Evolutionary conservation across 2,797 vertebrate genomes (phyloP).

Genomic region (Leptatherina wallacei): DNA sequence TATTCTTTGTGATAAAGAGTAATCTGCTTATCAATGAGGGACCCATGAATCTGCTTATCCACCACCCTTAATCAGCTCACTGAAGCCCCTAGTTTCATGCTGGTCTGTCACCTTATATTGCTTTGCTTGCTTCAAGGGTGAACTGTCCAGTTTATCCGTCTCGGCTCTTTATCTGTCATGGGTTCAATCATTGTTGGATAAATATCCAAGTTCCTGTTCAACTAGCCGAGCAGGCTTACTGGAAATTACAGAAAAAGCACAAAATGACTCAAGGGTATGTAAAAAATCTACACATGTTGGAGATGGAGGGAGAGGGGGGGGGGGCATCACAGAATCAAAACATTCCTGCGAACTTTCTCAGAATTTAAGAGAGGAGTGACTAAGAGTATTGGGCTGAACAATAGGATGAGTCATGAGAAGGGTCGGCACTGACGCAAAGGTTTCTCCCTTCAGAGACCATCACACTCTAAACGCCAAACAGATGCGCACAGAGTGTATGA

Average conservation of each 20-base stretch:
- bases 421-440: slow-evolving; percentile 53
- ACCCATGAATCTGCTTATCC: slow-evolving; percentile 66
- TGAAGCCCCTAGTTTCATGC: slow-evolving; percentile 58
- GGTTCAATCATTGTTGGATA: slow-evolving; percentile 6
- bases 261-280: slow-evolving; percentile 28
- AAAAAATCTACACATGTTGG: slow-evolving; percentile 42
- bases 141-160: background rate
- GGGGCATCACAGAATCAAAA: slow-evolving; percentile 27
- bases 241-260: slow-evolving; percentile 56
- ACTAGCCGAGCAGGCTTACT: slow-evolving; percentile 36
- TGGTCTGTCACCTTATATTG: slow-evolving; percentile 21
- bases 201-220: slow-evolving; percentile 10
- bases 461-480: slow-evolving; percentile 62
- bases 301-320: background rate
- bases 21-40: slow-evolving; percentile 78
- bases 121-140: slow-evolving; percentile 20
- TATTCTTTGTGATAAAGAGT: slow-evolving; percentile 70
- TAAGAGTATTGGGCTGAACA: slow-evolving; percentile 66
- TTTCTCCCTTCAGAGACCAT: slow-evolving; percentile 62
- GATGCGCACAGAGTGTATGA: slow-evolving; percentile 56
- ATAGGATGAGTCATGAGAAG: slow-evolving; percentile 72
- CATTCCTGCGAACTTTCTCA: slow-evolving; percentile 67
- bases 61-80: slow-evolving; percentile 66
- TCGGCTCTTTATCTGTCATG: background rate
- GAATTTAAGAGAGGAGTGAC: slow-evolving; percentile 59